Conservation (phyloP, 2,113 vertebrate species). For the Glareola pratincola region DNA sequence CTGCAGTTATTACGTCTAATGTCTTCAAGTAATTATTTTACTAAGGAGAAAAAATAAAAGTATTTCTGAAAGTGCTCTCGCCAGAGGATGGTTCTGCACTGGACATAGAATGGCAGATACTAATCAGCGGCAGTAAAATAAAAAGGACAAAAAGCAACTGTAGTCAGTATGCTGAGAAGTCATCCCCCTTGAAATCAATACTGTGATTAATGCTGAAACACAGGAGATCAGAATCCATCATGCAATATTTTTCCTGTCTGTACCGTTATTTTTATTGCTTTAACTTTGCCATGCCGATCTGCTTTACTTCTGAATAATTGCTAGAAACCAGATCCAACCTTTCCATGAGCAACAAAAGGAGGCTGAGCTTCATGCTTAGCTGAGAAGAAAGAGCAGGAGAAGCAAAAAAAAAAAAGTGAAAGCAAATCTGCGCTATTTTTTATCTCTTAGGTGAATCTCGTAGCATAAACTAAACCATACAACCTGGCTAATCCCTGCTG, state of each 20-base stretch:
- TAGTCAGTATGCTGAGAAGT: constrained; percentile 8
- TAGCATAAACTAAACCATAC: neutral
- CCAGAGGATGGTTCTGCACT: neutral
- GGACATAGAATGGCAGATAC: neutral
- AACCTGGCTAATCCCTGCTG: neutral
- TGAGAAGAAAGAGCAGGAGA: neutral
- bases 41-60: neutral
- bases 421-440: neutral
- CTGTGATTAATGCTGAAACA: constrained; percentile 50
- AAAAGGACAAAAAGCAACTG: neutral
- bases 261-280: constrained; percentile 48
- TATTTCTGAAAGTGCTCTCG: neutral
- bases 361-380: neutral
- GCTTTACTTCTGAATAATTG: neutral
- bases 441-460: neutral
- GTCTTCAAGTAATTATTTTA: constrained; percentile 14
- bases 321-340: neutral
- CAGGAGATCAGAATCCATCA: constrained; percentile 39
- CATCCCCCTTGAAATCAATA: constrained; percentile 53
- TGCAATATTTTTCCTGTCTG: constrained; percentile 45
- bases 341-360: neutral
- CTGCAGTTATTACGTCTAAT: neutral
- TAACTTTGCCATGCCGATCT: constrained; percentile 7
- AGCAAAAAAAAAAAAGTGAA: neutral
- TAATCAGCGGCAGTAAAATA: neutral